Conservation (phyloP, 2,113 vertebrate species). For the Gracilinanus agilis region DNA sequence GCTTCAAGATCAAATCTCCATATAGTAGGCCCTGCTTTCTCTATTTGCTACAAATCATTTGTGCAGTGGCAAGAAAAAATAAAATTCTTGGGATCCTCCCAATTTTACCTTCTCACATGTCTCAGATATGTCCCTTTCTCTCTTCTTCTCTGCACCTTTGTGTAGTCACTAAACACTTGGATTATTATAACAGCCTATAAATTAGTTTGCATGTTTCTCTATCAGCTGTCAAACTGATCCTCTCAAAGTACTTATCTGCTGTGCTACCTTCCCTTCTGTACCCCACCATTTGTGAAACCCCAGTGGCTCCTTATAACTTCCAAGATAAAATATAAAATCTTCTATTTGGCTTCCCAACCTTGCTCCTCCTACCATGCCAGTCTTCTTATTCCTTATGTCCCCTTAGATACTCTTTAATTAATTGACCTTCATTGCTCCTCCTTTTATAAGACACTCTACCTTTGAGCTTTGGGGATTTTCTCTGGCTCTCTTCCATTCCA, state of each 20-base stretch:
- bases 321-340: neutral
- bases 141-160: neutral
- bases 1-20: too few species aligned
- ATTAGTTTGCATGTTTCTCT: neutral
- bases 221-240: neutral
- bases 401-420: neutral
- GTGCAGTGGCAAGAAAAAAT: too few species aligned
- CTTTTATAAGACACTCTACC: neutral
- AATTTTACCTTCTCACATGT: neutral
- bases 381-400: neutral
- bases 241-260: neutral
- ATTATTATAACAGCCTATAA: neutral
- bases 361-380: neutral
- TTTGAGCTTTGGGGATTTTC: neutral
- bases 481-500: neutral
- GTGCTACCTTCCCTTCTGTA: neutral
- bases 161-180: neutral
- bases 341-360: neutral
- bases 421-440: neutral
- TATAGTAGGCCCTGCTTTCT: too few species aligned
- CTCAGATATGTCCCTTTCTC: neutral
- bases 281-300: neutral
- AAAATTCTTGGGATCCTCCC: neutral
- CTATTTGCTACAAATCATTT: too few species aligned
- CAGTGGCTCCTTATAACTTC: neutral